Conservation (phyloP, 2,888 invertebrate species). For the Cordylochernes scorpioides region DNA sequence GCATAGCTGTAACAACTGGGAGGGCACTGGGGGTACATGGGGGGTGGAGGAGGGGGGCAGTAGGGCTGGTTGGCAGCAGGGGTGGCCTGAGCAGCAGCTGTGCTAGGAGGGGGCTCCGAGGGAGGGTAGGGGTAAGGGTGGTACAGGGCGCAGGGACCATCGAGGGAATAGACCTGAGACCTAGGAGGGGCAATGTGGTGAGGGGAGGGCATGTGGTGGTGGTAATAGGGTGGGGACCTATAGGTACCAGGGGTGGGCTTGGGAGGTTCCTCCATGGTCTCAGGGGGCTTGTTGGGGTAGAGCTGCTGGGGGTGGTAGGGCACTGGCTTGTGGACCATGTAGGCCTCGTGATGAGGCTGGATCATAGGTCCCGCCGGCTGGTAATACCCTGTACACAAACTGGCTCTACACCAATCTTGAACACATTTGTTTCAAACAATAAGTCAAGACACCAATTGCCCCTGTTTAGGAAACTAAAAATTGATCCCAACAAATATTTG, state of each 20-base stretch:
- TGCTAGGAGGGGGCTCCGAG: no score
- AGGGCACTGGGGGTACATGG: not conserved
- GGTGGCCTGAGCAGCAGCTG: no score
- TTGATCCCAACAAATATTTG: no score
- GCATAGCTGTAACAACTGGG: not conserved
- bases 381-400: slow-evolving; percentile 27
- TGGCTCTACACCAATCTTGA: no score
- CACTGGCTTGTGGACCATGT: slow-evolving; percentile 16
- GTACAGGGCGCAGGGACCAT: no score
- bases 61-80: not conserved
- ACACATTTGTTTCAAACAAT: no score
- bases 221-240: slow-evolving; percentile 7
- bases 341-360: slow-evolving; percentile 14
- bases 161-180: no score
- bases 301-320: slow-evolving; percentile 16
- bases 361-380: slow-evolving; percentile 76
- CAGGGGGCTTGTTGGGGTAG: no score
- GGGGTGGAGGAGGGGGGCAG: not conserved
- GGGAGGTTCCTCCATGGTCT: slow-evolving; percentile 4
- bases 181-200: slow-evolving; percentile 2
- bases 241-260: slow-evolving; percentile 5
- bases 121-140: no score
- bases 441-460: no score
- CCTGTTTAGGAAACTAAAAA: no score
- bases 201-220: slow-evolving; percentile 4